Evolutionary conservation across 2,113 vertebrate genomes (phyloP).

Genomic region (Phyllostomus discolor): DNA sequence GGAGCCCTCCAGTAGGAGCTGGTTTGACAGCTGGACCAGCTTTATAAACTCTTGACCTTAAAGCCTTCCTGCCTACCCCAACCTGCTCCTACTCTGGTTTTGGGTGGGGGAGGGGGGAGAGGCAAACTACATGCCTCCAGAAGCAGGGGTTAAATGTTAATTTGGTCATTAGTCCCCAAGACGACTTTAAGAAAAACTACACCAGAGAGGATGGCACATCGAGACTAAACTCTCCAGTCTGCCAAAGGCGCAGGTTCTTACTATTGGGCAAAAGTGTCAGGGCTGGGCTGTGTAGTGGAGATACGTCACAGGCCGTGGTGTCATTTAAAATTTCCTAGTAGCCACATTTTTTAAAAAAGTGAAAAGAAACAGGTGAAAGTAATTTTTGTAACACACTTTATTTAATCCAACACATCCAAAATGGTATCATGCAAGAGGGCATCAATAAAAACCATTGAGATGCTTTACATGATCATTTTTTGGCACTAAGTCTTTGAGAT

Average conservation of each 20-base stretch:
- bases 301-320: background rate
- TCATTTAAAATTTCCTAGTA: background rate
- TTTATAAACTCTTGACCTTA: too few species aligned
- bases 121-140: background rate
- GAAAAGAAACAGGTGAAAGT: background rate
- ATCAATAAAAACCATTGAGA: background rate
- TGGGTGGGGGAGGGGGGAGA: rapidly evolving
- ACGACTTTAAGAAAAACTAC: background rate
- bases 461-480: background rate
- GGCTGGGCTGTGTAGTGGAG: background rate
- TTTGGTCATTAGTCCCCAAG: background rate
- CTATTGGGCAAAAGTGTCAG: background rate
- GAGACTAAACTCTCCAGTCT: background rate
- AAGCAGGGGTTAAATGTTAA: background rate
- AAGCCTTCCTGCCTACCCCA: too few species aligned
- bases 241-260: background rate
- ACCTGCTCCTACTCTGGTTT: background rate
- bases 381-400: background rate
- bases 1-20: too few species aligned
- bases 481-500: background rate
- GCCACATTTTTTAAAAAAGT: background rate
- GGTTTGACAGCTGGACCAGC: too few species aligned
- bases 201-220: background rate
- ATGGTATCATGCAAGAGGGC: background rate
- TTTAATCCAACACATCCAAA: background rate